A percentile compares a stretch with the other conserved stretches of the same genome.
Evolutionary conservation across 2,888 invertebrate genomes (phyloP).

Genomic region (Cerceris rybyensis): DNA sequence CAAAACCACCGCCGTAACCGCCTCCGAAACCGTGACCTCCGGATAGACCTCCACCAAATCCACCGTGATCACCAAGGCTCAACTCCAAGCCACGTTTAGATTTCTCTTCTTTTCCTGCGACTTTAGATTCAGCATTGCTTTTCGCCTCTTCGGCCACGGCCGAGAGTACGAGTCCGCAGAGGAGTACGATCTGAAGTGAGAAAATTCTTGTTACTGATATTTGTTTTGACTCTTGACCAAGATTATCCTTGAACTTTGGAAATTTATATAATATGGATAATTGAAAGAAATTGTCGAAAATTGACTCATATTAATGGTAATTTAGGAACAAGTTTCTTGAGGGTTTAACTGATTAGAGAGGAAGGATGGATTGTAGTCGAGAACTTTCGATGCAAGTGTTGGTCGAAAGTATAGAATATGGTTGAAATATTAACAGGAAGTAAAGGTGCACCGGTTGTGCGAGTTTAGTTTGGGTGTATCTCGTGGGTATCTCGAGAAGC

Average conservation of each 20-base stretch:
- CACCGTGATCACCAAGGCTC: conserved; percentile 70
- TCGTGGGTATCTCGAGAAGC: conserved; percentile 22
- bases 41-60: conserved; percentile 54
- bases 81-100: conserved; percentile 76
- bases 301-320: too few species aligned
- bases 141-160: conserved; percentile 68
- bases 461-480: conserved; percentile 23
- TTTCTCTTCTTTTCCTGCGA: conserved; percentile 64
- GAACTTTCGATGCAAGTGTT: too few species aligned
- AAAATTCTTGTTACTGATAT: conserved; percentile 3
- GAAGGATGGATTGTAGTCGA: too few species aligned
- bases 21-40: conserved; percentile 54
- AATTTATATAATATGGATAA: too few species aligned
- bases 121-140: conserved; percentile 55
- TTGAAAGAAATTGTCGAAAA: too few species aligned
- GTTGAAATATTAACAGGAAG: neutral
- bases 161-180: conserved; percentile 72
- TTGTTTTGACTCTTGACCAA: too few species aligned
- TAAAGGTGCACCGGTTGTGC: conserved; percentile 23
- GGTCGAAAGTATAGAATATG: neutral
- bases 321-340: too few species aligned
- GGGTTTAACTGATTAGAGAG: too few species aligned
- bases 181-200: conserved; percentile 67
- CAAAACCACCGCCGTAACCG: conserved; percentile 55
- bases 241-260: too few species aligned